Base-by-base conservation (phyloP, 1,140 invertebrate genomes). In the Drosophila aff. region DNA sequence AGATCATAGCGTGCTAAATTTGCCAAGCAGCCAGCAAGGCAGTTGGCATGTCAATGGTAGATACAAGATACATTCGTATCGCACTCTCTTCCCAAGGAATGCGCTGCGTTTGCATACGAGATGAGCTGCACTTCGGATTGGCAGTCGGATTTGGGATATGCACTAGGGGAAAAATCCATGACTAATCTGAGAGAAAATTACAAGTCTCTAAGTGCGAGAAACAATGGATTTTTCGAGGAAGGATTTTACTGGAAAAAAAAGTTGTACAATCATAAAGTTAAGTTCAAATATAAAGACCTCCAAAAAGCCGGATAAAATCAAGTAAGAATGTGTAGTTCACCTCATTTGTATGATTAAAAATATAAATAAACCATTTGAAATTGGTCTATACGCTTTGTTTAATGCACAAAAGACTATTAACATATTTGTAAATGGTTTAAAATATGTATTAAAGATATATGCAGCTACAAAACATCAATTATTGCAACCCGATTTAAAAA, bases 71-170 rank as follows among this genome's bases (percentile, higher is more conserved):
- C 75, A 77, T 77, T 78, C 71, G 74, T 75, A 78, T 78, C 79
- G 73, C 74, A 67, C 38, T 18, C 52, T 78, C 31, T 62, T 65
- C 71, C 28, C 58, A 13, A 52, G 77, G 76, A 79, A 79, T 78
- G 67, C 62, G 53, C 64, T 81, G 78, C 69, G 79, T 87, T 86
- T 86, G 84, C 82, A 86, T 86, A 89, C 84, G 61, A 86, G 82
- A 87, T 86, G 82, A 86, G 83, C 69, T 68, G 66, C 79, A 71
- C 52, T 33, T 75, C 18, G 65, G 62, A 31, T 43, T 33, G 38
- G 53, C 53, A 55, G 53, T 55, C 9, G 33, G 53, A 55, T 40
- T 55, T 55, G 53, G 53, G 53, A 38, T 40, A 55, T 55, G 33
- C 53, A 55, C 53, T 7, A 21, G 7, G 38, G 18, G 13, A 31